These are phyloP conservation scores for Drosophila arizonae DNA, from an alignment of 1,140 invertebrate genomes.

Conservation along the genomic window DNA sequence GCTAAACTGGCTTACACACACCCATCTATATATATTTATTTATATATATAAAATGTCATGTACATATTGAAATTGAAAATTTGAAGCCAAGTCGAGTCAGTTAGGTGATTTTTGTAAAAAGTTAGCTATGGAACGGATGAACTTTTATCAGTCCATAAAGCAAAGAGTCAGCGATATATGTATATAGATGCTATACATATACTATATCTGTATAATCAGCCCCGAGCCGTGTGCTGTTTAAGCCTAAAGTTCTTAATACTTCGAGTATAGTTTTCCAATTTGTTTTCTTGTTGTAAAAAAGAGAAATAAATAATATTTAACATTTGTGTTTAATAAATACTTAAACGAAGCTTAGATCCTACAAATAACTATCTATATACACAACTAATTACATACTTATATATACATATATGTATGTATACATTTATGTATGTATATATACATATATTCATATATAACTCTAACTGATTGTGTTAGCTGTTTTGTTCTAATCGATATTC, in stretches of 20 bases:
- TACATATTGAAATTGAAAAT: slow-evolving; percentile 24
- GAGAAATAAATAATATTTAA: neutral
- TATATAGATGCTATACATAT: neutral
- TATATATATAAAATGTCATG: slow-evolving; percentile 30
- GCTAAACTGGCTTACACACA: slow-evolving; percentile 31
- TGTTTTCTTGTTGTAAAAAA: slow-evolving; percentile 13
- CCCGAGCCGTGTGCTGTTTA: slow-evolving; percentile 9
- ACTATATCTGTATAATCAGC: slow-evolving; percentile 15
- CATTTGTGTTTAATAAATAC: neutral
- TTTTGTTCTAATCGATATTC: slow-evolving; percentile 1
- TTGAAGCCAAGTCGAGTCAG: neutral
- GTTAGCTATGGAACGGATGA: slow-evolving; percentile 7
- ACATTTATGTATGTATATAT: slow-evolving; percentile 12
- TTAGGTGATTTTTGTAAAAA: slow-evolving; percentile 19
- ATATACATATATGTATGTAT: slow-evolving; percentile 10
- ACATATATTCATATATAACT: slow-evolving; percentile 21
- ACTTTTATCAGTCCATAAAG: slow-evolving; percentile 1
- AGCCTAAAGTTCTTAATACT: neutral
- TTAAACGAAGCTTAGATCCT: slow-evolving; percentile 29
- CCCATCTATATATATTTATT: slow-evolving; percentile 16
- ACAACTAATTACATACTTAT: neutral
- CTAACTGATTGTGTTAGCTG: slow-evolving; percentile 25
- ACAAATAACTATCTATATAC: slow-evolving; percentile 11
- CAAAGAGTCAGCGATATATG: neutral
- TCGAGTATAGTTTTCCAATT: slow-evolving; percentile 2